Conservation (phyloP, 1,140 invertebrate species). For the Muscidifurax raptorellus region DNA sequence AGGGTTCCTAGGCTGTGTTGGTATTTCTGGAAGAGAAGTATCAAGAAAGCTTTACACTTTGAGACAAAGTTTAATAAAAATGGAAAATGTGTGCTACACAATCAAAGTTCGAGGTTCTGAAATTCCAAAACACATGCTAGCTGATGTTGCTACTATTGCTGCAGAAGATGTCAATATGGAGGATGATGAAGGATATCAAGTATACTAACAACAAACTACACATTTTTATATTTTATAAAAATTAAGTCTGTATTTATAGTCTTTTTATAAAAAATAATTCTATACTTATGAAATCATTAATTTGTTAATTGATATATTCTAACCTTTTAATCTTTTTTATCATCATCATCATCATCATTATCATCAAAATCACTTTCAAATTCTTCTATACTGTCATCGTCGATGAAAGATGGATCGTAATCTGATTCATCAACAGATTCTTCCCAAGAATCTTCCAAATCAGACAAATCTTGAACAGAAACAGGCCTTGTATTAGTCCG, state of each 20-base stretch:
- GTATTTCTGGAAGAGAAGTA: slow-evolving; percentile 80
- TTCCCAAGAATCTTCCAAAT: slow-evolving; percentile 64
- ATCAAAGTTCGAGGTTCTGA: slow-evolving; percentile 88
- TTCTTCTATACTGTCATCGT: slow-evolving; percentile 56
- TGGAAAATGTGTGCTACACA: slow-evolving; percentile 91
- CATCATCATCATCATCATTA: not conserved
- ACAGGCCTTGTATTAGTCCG: slow-evolving; percentile 6
- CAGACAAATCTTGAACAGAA: slow-evolving; percentile 31
- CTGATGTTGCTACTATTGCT: slow-evolving; percentile 74
- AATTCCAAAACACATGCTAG: slow-evolving; percentile 82
- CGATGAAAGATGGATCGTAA: slow-evolving; percentile 50
- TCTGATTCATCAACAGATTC: slow-evolving; percentile 68
- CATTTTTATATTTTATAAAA: slow-evolving; percentile 39
- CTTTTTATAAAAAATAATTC: not conserved
- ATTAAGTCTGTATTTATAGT: slow-evolving; percentile 28
- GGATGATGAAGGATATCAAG: slow-evolving; percentile 75
- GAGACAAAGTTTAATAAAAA: slow-evolving; percentile 85
- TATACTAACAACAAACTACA: slow-evolving; percentile 53
- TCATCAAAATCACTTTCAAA: slow-evolving; percentile 40
- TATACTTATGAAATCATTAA: not conserved
- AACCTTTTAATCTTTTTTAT: not conserved
- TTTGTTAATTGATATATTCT: not conserved
- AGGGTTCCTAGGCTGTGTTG: slow-evolving; percentile 79
- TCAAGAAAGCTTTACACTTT: slow-evolving; percentile 83
- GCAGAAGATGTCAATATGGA: slow-evolving; percentile 67